Conservation (phyloP, 2,888 invertebrate genomes). For the Anthoptus insignis region DNA sequence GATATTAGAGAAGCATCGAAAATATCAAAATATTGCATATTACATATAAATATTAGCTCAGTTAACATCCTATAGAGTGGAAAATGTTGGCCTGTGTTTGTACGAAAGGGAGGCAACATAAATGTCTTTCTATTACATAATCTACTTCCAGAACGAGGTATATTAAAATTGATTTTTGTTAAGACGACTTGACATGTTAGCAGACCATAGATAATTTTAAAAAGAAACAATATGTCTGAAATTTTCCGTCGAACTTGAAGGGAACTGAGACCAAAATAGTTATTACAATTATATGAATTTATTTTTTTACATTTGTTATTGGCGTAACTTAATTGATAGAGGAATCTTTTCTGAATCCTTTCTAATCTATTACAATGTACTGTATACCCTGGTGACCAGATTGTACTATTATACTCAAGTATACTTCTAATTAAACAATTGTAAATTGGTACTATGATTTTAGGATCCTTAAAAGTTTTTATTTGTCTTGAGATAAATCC, state of each 20-base stretch:
- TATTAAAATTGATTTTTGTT: too few species aligned
- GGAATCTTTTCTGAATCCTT: background rate
- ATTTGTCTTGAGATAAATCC: background rate
- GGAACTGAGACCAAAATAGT: too few species aligned
- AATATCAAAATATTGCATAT: background rate
- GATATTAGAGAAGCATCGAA: background rate
- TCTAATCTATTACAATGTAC: background rate
- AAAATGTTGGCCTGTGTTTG: too few species aligned
- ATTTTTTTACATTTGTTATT: background rate
- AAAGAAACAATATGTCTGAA: too few species aligned
- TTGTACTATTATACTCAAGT: background rate
- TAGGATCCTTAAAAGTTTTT: conserved; percentile 1
- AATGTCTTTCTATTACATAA: too few species aligned
- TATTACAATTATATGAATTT: background rate
- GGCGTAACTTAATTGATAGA: background rate
- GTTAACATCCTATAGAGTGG: too few species aligned
- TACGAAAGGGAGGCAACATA: too few species aligned
- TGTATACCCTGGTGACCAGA: background rate
- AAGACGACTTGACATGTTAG: background rate
- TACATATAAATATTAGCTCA: background rate
- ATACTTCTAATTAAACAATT: background rate
- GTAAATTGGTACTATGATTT: conserved; percentile 5
- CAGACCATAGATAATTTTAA: background rate
- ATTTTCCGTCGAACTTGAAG: too few species aligned
- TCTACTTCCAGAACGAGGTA: too few species aligned